A percentile compares a stretch with the other conserved stretches of the same genome.
Conservation (phyloP, 2,113 vertebrate species). For the Hyperopisus bebe region DNA sequence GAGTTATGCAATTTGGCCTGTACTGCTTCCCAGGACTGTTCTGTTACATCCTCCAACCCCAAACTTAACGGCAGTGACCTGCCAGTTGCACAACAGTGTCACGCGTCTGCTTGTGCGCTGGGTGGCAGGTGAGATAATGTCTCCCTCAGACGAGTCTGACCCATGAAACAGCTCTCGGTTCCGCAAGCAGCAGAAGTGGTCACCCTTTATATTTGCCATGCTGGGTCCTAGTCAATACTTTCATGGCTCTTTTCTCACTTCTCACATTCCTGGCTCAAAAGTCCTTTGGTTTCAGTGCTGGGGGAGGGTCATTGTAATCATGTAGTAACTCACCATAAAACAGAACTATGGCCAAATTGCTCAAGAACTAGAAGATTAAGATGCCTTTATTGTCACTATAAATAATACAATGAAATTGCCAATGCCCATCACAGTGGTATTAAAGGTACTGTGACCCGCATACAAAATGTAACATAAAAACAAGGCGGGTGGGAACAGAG, state of each 20-base stretch:
- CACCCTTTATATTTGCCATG: neutral
- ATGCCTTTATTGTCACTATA: no score
- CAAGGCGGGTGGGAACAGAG: neutral
- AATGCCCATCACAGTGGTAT: no score
- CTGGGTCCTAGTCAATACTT: neutral
- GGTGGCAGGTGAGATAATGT: neutral
- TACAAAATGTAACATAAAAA: no score
- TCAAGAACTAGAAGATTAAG: neutral
- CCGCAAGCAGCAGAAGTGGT: neutral
- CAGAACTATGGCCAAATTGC: neutral
- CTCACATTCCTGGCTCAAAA: neutral
- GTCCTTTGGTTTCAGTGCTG: neutral
- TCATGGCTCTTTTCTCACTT: neutral
- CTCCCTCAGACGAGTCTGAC: neutral
- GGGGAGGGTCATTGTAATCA: neutral
- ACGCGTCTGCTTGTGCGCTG: neutral
- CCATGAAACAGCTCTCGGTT: neutral
- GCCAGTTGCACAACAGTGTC: neutral
- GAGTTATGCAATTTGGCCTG: neutral
- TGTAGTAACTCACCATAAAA: neutral
- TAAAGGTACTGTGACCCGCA: no score
- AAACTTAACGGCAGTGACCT: neutral
- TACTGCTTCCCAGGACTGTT: neutral
- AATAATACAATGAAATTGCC: no score
- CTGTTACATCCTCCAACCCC: neutral